A percentile compares a stretch with the other conserved stretches of the same genome.
phyloP scores from a whole-genome alignment of 2,113 vertebrate species.

The Cricetomys ansorgei region DNA sequence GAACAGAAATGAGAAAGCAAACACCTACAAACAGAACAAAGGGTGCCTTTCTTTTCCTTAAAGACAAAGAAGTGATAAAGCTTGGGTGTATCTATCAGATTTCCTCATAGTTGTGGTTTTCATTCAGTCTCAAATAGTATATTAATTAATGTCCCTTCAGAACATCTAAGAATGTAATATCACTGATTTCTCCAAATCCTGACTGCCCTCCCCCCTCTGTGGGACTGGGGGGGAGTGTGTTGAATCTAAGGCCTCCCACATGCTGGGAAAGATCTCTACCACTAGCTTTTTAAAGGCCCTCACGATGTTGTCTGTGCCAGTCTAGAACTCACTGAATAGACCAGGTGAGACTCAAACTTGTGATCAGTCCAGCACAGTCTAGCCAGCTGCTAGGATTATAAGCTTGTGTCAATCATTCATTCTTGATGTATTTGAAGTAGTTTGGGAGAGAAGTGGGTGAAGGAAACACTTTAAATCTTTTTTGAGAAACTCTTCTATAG shows the following conservation, averaged over 20 bases:
- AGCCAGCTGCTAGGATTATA: neutral
- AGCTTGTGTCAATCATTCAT: neutral
- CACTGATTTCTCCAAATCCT: neutral
- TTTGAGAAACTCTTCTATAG: neutral
- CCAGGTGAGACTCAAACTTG: neutral
- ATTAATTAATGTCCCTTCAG: slow-evolving; percentile 37
- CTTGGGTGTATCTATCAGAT: neutral
- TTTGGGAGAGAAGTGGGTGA: neutral
- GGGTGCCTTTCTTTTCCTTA: neutral
- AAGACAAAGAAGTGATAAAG: neutral
- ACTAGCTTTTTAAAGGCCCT: neutral
- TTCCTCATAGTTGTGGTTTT: slow-evolving; percentile 39
- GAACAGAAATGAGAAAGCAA: slow-evolving; percentile 9
- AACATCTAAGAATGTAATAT: neutral
- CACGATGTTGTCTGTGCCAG: neutral
- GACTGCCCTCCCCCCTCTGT: neutral
- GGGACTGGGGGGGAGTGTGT: neutral
- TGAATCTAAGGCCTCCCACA: neutral
- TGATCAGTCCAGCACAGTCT: no score
- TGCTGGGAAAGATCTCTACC: neutral
- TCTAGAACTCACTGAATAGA: neutral
- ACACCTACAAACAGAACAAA: neutral
- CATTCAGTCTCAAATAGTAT: neutral
- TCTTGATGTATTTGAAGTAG: neutral
- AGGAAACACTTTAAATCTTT: slow-evolving; percentile 1